Conservation (phyloP, 1,140 invertebrate genomes). For the Drosophila pruinosa region DNA sequence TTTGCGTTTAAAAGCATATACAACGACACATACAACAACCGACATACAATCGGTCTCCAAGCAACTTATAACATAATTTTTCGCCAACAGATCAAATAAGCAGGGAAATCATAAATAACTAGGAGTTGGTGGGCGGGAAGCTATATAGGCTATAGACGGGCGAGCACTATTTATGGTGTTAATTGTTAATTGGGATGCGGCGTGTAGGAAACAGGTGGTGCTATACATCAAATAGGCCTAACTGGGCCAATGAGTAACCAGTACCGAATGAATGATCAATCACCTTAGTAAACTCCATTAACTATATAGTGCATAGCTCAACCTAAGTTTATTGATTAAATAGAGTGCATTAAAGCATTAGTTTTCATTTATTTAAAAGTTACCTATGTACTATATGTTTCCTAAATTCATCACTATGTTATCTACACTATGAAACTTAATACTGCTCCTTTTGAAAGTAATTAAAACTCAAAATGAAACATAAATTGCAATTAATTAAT, state of each 20-base stretch:
- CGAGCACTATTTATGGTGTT: constrained; percentile 12
- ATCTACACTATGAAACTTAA: neutral
- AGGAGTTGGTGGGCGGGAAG: constrained; percentile 8
- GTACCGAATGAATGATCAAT: constrained; percentile 7
- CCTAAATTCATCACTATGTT: neutral
- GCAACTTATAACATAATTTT: constrained; percentile 58
- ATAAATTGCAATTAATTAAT: constrained; percentile 8
- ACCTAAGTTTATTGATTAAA: too few relatives aligned
- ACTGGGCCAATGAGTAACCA: neutral
- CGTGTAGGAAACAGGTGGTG: neutral
- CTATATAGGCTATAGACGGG: neutral
- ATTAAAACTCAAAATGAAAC: constrained; percentile 16
- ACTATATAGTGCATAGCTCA: too few relatives aligned
- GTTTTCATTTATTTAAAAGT: neutral
- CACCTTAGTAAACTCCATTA: neutral
- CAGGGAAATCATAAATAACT: constrained; percentile 25
- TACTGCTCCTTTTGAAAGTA: too few relatives aligned
- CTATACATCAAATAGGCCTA: constrained; percentile 2
- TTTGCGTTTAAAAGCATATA: constrained; percentile 60
- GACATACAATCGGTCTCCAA: constrained; percentile 49
- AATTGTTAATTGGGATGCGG: neutral
- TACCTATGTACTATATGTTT: neutral
- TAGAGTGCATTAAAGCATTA: too few relatives aligned
- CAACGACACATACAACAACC: constrained; percentile 63
- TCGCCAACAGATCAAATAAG: constrained; percentile 29